phyloP scores from a whole-genome alignment of 2,113 vertebrate species.

The Triplophysa tibetana region DNA sequence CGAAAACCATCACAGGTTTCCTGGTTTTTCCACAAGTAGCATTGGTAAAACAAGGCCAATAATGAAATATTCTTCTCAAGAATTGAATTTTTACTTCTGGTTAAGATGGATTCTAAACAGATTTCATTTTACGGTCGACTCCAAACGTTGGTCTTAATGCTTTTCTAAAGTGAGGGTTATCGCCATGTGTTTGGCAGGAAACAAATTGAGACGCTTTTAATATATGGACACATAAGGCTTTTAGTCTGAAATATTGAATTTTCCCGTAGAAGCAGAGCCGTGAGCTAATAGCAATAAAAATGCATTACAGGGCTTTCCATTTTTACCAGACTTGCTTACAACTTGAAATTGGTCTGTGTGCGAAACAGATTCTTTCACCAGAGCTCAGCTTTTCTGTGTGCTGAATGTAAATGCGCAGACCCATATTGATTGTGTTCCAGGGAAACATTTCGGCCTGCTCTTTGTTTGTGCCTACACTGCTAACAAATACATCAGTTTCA shows the following conservation, averaged over 20 bases:
- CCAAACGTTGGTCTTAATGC: background rate
- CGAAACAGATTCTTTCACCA: background rate
- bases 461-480: background rate
- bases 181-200: background rate
- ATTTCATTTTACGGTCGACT: background rate
- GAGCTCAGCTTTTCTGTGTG: constrained; percentile 4
- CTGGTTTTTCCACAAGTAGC: background rate
- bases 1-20: constrained; percentile 53
- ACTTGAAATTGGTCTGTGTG: background rate
- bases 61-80: too few species aligned
- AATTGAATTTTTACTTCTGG: too few species aligned
- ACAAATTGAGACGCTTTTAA: background rate
- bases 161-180: background rate
- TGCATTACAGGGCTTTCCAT: constrained; percentile 17
- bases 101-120: too few species aligned
- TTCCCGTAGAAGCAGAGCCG: background rate
- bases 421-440: background rate
- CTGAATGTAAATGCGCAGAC: constrained; percentile 13
- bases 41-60: too few species aligned
- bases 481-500: background rate
- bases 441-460: background rate
- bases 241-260: background rate
- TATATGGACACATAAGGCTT: constrained; percentile 7
- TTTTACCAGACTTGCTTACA: constrained; percentile 15
- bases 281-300: constrained; percentile 22